phyloP scores from a whole-genome alignment of 2,797 vertebrate genomes.

The Zonotrichia albicollis region DNA sequence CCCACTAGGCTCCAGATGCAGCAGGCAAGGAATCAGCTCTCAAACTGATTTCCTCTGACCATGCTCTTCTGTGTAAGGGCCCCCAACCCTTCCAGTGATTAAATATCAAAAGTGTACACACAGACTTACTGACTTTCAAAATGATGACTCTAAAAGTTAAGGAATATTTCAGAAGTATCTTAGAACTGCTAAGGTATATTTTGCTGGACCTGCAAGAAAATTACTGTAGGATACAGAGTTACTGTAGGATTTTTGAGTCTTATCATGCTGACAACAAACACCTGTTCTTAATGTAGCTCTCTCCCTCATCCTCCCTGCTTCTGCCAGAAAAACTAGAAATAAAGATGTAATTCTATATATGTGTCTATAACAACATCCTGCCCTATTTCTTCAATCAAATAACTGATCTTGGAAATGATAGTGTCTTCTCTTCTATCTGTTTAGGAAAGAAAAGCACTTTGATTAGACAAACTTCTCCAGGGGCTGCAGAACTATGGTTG shows the following conservation, averaged over 20 bases:
- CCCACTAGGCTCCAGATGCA: neutral
- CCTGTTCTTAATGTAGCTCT: neutral
- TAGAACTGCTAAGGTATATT: neutral
- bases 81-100: neutral
- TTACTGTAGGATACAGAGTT: neutral
- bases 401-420: neutral
- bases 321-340: neutral
- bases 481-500: neutral
- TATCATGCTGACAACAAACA: neutral
- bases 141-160: neutral
- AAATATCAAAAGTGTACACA: neutral
- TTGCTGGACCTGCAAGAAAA: neutral
- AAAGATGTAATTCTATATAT: neutral
- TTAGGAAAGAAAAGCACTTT: neutral
- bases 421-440: neutral
- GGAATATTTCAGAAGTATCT: neutral
- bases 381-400: neutral
- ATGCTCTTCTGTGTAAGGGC: neutral
- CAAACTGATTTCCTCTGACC: neutral
- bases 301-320: neutral
- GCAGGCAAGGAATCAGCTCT: neutral
- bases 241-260: neutral
- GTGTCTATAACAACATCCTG: neutral
- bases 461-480: neutral
- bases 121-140: neutral